Base-by-base conservation (phyloP, 2,797 vertebrate species). In the Lates japonicus region DNA sequence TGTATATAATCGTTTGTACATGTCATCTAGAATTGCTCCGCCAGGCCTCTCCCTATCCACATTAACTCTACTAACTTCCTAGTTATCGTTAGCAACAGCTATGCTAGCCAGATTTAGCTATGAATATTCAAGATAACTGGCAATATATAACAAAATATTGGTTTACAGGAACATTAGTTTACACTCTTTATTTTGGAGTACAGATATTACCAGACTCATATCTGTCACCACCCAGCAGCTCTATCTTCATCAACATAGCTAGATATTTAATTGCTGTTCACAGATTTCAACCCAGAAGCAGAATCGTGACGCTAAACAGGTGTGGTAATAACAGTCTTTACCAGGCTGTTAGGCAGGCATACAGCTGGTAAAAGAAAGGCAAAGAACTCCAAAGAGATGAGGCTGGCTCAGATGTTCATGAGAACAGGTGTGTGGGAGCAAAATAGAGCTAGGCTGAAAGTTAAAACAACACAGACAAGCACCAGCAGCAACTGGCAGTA, bases 281-380 rank as follows among this genome's bases (percentile, higher is more conserved):
- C n/a, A 54, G 51, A 51, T 41, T n/a, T 66, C n/a, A 55, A 31
- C 3, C 16, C 61, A 52, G 19, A 39, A 19, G 33, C 33, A 29
- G 44, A 37, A 25, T 59, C 46, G 48, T 59, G 39, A 72, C 55
- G 46, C n/a, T 5, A 33, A 70, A 35, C 54, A 67, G 22, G 10
- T 62, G 46, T 22, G 37, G 25, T 59, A 11, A 37, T 54, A 29
- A 9, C 37, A 59, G 60, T 13, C 46, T 39, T 49, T 11, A 20
- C 19, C n/a, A 17, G 46, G 35, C 17, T 60, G 60, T 22, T 70
- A 41, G 17, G 22, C 2, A 41, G 41, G 31, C 33, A 41, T 25
- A 37, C 35, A 51, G 35, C 65, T 20, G 9, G 70, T 3, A 48
- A 25, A 71, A 33, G 19, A 67, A 64, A 57, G 9, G 16, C 14